These are phyloP conservation scores for Rhinoderma darwinii DNA, from an alignment of 2,113 vertebrate species.

Conservation along the genomic window DNA sequence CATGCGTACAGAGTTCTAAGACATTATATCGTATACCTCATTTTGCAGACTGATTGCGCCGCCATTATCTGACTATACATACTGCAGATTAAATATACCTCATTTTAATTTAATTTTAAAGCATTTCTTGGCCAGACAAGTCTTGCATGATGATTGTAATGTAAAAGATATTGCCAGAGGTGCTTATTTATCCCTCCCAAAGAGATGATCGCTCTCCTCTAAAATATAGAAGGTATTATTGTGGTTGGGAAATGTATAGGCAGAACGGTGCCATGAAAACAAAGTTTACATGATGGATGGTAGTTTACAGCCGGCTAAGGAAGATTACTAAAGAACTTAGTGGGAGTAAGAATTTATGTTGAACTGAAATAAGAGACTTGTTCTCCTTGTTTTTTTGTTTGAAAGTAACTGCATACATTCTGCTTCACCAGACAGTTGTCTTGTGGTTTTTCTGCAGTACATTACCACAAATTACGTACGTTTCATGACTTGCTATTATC, in stretches of 20 bases:
- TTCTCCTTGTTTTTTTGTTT: neutral
- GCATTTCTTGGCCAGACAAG: constrained; percentile 17
- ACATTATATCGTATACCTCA: neutral
- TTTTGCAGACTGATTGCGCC: constrained; percentile 15
- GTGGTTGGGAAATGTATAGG: constrained; percentile 33
- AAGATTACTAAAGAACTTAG: constrained; percentile 29
- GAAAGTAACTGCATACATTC: neutral
- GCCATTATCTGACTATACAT: constrained; percentile 11
- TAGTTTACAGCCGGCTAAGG: neutral
- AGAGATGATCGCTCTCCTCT: neutral
- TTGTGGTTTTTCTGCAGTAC: constrained; percentile 29
- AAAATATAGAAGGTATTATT: constrained; percentile 39
- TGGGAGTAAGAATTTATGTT: constrained; percentile 14
- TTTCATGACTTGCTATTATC: constrained; percentile 17
- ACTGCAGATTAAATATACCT: constrained; percentile 19
- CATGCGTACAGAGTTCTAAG: neutral
- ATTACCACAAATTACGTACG: neutral
- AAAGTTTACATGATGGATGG: constrained; percentile 26
- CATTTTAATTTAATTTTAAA: constrained; percentile 19
- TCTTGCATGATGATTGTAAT: neutral
- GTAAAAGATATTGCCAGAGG: constrained; percentile 35
- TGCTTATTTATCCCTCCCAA: constrained; percentile 16
- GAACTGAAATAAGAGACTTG: constrained; percentile 25
- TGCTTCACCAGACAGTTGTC: neutral
- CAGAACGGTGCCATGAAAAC: constrained; percentile 10